Conservation (phyloP, 2,797 vertebrate species). For the Acestrorhynchus altus region DNA sequence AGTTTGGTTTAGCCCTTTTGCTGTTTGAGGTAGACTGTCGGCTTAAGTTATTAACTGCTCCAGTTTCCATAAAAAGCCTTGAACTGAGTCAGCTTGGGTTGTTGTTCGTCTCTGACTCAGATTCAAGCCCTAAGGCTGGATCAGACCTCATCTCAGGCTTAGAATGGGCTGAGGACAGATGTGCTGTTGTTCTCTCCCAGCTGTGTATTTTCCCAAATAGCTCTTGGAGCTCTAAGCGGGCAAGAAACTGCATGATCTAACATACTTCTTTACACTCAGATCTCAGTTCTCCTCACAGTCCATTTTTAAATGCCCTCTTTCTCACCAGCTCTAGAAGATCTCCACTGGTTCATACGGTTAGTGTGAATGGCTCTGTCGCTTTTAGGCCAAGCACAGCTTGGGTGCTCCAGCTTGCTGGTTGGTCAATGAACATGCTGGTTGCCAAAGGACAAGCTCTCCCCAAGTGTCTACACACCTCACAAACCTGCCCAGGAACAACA, state of each 20-base stretch:
- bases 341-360: neutral
- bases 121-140: neutral
- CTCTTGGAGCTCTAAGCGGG: neutral
- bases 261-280: neutral
- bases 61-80: neutral
- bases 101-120: constrained; percentile 9
- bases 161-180: constrained; percentile 6
- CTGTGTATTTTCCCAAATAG: neutral
- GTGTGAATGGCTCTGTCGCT: neutral
- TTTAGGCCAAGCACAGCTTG: neutral
- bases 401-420: neutral
- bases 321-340: neutral
- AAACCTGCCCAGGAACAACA: constrained; percentile 35
- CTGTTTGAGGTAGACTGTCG: too few species aligned
- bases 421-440: constrained; percentile 34
- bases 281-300: constrained; percentile 3
- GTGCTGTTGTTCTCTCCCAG: constrained; percentile 1
- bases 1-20: too few species aligned
- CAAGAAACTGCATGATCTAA: constrained; percentile 19
- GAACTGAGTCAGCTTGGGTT: neutral
- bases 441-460: neutral
- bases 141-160: neutral
- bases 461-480: neutral
- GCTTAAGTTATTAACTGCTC: neutral
- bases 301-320: neutral